phyloP scores from a whole-genome alignment of 2,888 invertebrate genomes.

The Girardia tigrina region DNA sequence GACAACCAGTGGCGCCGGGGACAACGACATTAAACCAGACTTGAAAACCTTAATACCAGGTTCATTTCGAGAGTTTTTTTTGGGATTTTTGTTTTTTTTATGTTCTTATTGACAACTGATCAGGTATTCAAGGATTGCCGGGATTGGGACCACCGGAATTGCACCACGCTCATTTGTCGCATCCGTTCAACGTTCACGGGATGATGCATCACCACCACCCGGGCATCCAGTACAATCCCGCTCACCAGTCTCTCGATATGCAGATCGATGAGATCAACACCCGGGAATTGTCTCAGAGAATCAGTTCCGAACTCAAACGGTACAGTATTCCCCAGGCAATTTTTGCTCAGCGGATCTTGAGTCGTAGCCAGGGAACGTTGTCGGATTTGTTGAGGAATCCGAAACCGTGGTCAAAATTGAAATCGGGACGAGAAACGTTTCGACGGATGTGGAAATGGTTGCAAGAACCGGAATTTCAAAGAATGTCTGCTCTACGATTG shows the following conservation, averaged over 20 bases:
- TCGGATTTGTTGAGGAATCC: not conserved
- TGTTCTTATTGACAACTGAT: not conserved
- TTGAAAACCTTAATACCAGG: slow-evolving; percentile 18
- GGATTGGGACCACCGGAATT: not conserved
- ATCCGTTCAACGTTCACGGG: not conserved
- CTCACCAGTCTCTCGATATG: not conserved
- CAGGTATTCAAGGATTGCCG: not conserved
- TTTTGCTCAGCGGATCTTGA: too few species aligned
- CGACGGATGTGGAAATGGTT: too few species aligned
- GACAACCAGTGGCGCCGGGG: not conserved
- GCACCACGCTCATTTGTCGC: not conserved
- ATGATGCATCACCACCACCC: not conserved
- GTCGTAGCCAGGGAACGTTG: too few species aligned
- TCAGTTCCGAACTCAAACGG: not conserved
- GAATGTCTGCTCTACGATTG: not conserved
- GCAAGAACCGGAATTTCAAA: too few species aligned
- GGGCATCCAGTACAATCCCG: not conserved
- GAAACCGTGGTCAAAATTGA: not conserved
- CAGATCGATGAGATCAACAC: not conserved
- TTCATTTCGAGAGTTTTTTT: too few species aligned
- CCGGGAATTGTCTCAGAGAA: not conserved
- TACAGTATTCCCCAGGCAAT: too few species aligned
- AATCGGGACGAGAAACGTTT: not conserved
- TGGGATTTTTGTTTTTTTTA: not conserved
- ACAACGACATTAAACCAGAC: slow-evolving; percentile 21